phyloP scores from a whole-genome alignment of 2,888 invertebrate species.

The Amphipyra tragopoginis region DNA sequence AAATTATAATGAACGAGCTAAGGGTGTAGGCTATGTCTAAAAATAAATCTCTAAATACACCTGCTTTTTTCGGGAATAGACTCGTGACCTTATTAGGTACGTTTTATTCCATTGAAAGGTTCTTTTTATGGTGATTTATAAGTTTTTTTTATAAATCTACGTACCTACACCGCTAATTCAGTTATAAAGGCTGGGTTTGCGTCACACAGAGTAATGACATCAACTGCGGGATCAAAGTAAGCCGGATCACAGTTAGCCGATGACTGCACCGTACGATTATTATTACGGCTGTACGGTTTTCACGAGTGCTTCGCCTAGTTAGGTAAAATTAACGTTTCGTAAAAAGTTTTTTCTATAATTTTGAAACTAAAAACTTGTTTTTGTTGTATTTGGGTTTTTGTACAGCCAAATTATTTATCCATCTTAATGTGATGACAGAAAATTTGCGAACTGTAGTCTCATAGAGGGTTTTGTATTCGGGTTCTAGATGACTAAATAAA shows the following conservation, averaged over 20 bases:
- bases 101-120: constrained; percentile 5
- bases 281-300: constrained; percentile 2
- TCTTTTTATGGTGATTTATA: constrained; percentile 19
- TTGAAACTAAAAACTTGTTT: no score
- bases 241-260: constrained; percentile 30
- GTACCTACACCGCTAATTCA: constrained; percentile 17
- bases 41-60: constrained; percentile 5
- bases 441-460: no score
- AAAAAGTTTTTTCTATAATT: no score
- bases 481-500: no score
- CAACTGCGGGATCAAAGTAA: constrained; percentile 36
- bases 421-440: no score
- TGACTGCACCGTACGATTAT: constrained; percentile 35
- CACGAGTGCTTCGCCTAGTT: no score
- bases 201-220: constrained; percentile 52
- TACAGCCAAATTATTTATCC: no score
- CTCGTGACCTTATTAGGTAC: no score
- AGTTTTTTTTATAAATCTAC: constrained; percentile 20
- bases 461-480: no score
- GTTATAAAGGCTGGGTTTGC: constrained; percentile 40
- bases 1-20: constrained; percentile 4
- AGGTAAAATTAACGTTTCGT: no score
- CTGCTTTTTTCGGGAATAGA: no score
- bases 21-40: constrained; percentile 12
- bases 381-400: background rate